Base-by-base conservation (phyloP, 2,113 vertebrate genomes). In the Trichomycterus rosablanca region DNA sequence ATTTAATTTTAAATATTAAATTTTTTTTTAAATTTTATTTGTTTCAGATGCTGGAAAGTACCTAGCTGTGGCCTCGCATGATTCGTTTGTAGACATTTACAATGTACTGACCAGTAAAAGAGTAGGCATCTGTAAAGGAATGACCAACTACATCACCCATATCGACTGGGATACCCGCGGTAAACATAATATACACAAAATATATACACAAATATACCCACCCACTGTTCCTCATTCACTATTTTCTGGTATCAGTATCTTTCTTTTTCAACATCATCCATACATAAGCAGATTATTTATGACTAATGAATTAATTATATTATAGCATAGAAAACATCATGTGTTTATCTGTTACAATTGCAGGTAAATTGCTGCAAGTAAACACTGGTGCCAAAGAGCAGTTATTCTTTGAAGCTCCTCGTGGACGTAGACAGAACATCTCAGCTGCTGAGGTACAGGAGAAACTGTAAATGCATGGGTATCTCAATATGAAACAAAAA, bases 81-180 rank as follows among this genome's bases (percentile, higher is more conserved):
- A 99, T 63, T 93, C 93, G 63, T 98, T 98, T 73, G 94, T 99
- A 69, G 96, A 99, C 77, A 95, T 99, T 74, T 99, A 99, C 79
- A 96, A 97, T 1, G 94, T 99, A 1, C 89, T 97, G 39, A 93
- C 90, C 61, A 98, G 94, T 81, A 99, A 98, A 79, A 87, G 96
- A 65, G 93, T 99, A 6, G 96, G 95, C 28, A 93, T 97, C 82
- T 99, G 96, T 74, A 96, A 92, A 84, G 95, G 94, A 40, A 91
- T 92, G 1, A 88, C 91, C 5, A 93, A 94, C 78, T 95, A 88
- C 71, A 83, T 99, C 81, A 96, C 95, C 0, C 96, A 99, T 76
- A 86, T 99, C 15, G 96, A 99, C 86, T 99, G 96, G 96, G 96
- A 99, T 76, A 80, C 87, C 4, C 87, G 91, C 84, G 96, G 96